Conservation (phyloP, 1,140 invertebrate genomes). For the Monochamus saltuarius region DNA sequence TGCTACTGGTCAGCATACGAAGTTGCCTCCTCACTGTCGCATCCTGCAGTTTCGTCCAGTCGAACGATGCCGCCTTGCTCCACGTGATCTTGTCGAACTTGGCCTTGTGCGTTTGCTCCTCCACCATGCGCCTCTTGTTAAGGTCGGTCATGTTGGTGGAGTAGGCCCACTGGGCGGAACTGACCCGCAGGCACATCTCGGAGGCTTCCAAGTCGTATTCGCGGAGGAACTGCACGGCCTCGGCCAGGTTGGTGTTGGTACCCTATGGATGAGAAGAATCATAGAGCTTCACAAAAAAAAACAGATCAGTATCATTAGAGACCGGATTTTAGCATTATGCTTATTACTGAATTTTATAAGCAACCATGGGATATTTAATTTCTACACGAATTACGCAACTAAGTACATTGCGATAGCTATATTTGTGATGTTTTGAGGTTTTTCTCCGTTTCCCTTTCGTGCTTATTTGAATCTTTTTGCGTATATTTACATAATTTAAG, state of each 20-base stretch:
- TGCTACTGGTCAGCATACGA: conserved; percentile 67
- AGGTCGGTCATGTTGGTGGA: conserved; percentile 75
- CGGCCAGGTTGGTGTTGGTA: conserved; percentile 66
- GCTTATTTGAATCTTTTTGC: too few species aligned
- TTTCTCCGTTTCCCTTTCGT: too few species aligned
- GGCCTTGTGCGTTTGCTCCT: conserved; percentile 64
- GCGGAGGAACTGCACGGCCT: conserved; percentile 68
- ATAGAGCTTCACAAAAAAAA: too few species aligned
- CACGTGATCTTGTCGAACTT: conserved; percentile 75
- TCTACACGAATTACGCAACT: too few species aligned
- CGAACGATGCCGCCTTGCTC: conserved; percentile 68
- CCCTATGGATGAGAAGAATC: conserved; percentile 57
- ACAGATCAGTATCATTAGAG: too few species aligned
- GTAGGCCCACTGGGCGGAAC: conserved; percentile 73
- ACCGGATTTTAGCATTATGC: too few species aligned
- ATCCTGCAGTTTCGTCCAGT: conserved; percentile 68
- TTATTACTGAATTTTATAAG: too few species aligned
- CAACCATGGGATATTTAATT: too few species aligned
- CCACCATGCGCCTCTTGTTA: conserved; percentile 71
- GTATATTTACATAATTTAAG: too few species aligned
- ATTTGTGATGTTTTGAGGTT: too few species aligned
- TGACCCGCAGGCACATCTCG: conserved; percentile 69
- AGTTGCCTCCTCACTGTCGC: conserved; percentile 68
- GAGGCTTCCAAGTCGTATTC: conserved; percentile 73
- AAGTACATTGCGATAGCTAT: too few species aligned